Percentiles rank a stretch among this genome's conserved stretches.
phyloP scores from a whole-genome alignment of 2,797 vertebrate genomes.

The Cichlasoma orientale region DNA sequence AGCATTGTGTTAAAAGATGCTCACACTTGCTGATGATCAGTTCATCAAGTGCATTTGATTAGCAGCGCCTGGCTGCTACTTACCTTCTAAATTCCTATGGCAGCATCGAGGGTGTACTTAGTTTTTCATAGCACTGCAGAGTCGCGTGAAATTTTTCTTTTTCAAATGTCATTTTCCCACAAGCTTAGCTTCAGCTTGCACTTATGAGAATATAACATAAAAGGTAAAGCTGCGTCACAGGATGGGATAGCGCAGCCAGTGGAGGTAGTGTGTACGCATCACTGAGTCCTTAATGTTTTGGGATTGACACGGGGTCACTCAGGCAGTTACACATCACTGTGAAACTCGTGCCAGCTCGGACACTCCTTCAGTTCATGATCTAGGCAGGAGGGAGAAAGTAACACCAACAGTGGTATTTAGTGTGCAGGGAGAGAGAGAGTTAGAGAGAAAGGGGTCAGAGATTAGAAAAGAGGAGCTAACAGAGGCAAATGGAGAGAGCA shows the following conservation, averaged over 20 bases:
- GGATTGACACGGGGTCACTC: constrained; percentile 30
- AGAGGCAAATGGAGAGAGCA: constrained; percentile 58
- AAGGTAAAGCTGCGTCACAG: neutral
- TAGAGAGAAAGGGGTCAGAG: constrained; percentile 65
- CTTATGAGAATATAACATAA: neutral
- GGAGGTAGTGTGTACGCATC: neutral
- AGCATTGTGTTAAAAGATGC: neutral
- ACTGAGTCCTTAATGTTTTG: constrained; percentile 15
- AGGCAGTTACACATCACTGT: neutral
- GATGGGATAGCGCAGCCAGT: neutral
- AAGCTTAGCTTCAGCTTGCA: neutral
- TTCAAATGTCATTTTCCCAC: no score
- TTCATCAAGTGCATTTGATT: neutral
- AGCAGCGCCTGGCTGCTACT: neutral
- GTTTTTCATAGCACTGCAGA: no score
- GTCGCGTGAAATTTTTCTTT: no score
- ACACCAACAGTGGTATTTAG: constrained; percentile 43
- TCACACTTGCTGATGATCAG: neutral
- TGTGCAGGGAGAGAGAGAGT: neutral
- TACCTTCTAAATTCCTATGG: neutral
- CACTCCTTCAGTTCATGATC: constrained; percentile 36
- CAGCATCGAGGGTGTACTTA: neutral
- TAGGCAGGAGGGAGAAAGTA: constrained; percentile 11
- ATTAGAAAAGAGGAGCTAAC: constrained; percentile 70
- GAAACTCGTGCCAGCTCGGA: constrained; percentile 7